These are phyloP conservation scores for Mareca penelope DNA, from an alignment of 2,797 vertebrate species.

Conservation along the genomic window DNA sequence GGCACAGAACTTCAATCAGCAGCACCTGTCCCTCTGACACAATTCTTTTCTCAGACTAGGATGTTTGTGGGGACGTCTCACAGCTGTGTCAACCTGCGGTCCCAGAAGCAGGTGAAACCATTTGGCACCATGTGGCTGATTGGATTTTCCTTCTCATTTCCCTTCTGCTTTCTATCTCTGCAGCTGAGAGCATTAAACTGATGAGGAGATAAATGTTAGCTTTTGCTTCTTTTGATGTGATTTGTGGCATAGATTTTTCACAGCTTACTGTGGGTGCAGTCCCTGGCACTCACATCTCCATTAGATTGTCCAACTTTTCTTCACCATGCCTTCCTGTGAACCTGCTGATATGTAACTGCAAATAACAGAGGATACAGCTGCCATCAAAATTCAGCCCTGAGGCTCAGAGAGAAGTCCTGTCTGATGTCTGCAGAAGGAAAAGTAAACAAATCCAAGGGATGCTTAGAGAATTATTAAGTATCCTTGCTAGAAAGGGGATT, in stretches of 20 bases:
- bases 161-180: neutral
- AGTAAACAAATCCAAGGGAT: neutral
- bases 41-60: neutral
- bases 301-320: neutral
- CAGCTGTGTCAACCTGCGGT: neutral
- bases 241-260: neutral
- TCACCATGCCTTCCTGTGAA: neutral
- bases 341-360: neutral
- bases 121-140: neutral
- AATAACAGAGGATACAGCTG: neutral
- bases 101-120: neutral
- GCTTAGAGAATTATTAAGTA: neutral
- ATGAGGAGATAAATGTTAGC: neutral
- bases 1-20: neutral
- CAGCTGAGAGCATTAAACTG: neutral
- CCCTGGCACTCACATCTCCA: neutral
- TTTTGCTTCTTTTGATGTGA: neutral
- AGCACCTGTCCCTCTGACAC: neutral
- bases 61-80: neutral
- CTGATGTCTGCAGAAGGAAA: neutral
- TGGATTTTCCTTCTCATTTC: neutral
- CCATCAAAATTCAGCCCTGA: neutral
- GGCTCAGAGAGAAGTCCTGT: neutral
- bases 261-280: neutral
- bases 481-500: neutral